phyloP scores from a whole-genome alignment of 2,113 vertebrate species.

The Aldabrachelys gigantea region DNA sequence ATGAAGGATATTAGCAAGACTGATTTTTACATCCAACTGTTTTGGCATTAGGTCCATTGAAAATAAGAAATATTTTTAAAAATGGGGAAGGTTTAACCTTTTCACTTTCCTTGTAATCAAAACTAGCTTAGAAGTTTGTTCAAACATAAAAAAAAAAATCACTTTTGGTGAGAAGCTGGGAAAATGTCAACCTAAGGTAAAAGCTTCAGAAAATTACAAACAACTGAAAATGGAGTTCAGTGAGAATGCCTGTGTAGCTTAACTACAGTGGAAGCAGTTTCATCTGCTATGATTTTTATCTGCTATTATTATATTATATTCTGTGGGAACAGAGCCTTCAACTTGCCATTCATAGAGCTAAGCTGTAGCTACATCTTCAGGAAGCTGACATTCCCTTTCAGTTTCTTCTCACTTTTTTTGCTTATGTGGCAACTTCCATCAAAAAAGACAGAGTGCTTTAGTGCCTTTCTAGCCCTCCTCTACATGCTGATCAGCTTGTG shows the following conservation, averaged over 20 bases:
- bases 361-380: not conserved
- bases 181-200: not conserved
- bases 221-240: not conserved
- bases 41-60: not conserved
- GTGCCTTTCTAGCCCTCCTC: not conserved
- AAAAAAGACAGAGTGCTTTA: not conserved
- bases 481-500: not conserved
- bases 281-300: not conserved
- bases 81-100: not conserved
- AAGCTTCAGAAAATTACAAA: not conserved
- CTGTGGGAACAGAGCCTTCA: not conserved
- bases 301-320: not conserved
- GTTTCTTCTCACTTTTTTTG: not conserved
- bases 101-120: not conserved
- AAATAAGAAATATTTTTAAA: not conserved
- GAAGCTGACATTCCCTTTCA: not conserved
- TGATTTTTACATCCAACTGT: not conserved
- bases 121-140: not conserved
- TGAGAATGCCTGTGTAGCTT: not conserved
- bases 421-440: not conserved
- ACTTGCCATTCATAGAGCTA: not conserved
- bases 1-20: not conserved
- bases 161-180: not conserved
- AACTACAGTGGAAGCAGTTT: not conserved
- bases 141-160: not conserved